Evolutionary conservation across 2,113 vertebrate genomes (phyloP).

Genomic region (Calidris pygmaea): DNA sequence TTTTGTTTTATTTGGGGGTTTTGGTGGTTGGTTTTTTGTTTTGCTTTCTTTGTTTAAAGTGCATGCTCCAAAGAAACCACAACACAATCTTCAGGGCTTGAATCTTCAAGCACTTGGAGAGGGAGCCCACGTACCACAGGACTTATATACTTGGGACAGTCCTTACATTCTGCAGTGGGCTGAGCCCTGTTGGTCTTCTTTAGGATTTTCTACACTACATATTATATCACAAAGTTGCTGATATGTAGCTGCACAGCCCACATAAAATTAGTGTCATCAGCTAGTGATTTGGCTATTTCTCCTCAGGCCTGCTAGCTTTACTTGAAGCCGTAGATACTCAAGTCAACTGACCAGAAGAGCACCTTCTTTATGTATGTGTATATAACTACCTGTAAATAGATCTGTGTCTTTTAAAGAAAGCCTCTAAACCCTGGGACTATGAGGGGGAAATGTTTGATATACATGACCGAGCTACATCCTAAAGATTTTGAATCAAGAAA

Average conservation of each 20-base stretch:
- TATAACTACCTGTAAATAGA: not conserved
- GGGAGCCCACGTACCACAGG: not conserved
- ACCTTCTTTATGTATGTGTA: not conserved
- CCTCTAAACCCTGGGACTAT: not conserved
- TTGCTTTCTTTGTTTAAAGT: not conserved
- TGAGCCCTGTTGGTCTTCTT: not conserved
- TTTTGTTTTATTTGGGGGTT: not conserved
- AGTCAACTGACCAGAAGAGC: not conserved
- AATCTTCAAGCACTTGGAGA: not conserved
- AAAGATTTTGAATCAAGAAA: not conserved
- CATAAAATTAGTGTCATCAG: not conserved
- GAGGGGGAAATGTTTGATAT: not conserved
- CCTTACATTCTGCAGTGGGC: not conserved
- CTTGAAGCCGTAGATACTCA: not conserved
- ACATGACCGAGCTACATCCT: not conserved
- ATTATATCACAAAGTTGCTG: not conserved
- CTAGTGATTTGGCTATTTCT: not conserved
- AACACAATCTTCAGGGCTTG: not conserved
- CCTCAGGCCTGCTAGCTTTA: not conserved
- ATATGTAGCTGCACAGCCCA: not conserved
- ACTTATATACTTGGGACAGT: fast-evolving
- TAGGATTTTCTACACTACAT: not conserved
- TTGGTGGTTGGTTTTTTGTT: not conserved
- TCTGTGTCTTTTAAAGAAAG: not conserved
- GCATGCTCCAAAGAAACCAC: not conserved